Evolutionary conservation across 64 coral and sea anemone species (phyloP), one percentile per base, ranked within the genome.

Genomic region (Acropora tenuis): DNA sequence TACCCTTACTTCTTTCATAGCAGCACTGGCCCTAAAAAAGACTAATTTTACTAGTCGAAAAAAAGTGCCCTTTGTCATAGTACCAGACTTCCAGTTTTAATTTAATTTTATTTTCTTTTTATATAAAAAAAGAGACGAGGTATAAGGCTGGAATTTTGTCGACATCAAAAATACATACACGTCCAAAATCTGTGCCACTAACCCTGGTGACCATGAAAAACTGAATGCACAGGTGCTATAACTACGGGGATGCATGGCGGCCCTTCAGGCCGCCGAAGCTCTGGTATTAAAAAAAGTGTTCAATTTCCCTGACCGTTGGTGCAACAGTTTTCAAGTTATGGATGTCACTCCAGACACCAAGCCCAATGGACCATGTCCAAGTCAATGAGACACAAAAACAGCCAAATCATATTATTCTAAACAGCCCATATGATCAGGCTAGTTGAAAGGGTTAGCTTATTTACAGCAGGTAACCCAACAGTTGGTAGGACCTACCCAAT

Each of bases 381-480:
- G 71, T 74, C 71, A 74, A 74, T 74, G 30, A 74, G 41, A 74
- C 71, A 74, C 71, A 74, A 74, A 74, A 41, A 74, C 71, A 74
- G 71, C 71, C 30, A 74, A 74, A 74, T 74, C 40, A 55, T 55
- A 55, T 55, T 55, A 74, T 74, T 74, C 40, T 74, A 74, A 74
- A 41, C 71, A 74, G 41, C 71, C 19, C 19, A 74, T 74, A 74
- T 43, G 71, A 74, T 74, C 71, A 41, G 71, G 2, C 42, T 74
- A 41, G 71, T 74, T 74, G 18, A 74, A 74, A 74, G 71, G 71
- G 71, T 74, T 43, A 30, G 71, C 71, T 74, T 74, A 74, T 74
- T 74, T 74, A 74, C 18, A 41, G 71, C 71, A 74, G 71, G 71
- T 74, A 74, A 74, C 71, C 71, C 42, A 74, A 42, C 71, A 74